A percentile compares a stretch with the other conserved stretches of the same genome.
Conservation (phyloP, 2,888 invertebrate genomes). For the Octodonta nipae region DNA sequence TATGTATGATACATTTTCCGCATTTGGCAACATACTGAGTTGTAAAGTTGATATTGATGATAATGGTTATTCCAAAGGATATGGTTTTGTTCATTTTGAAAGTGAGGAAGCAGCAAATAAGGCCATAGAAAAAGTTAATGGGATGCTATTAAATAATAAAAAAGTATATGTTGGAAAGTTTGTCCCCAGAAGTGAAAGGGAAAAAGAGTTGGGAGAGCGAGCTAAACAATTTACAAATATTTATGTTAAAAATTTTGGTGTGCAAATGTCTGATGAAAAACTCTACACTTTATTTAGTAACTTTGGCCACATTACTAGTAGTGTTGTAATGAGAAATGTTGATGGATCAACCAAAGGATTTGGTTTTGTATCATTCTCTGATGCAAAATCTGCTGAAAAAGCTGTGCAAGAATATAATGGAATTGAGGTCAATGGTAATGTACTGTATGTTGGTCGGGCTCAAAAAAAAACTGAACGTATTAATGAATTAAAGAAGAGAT, state of each 20-base stretch:
- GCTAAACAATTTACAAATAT: slow-evolving; percentile 94
- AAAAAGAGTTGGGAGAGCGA: slow-evolving; percentile 91
- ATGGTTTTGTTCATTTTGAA: slow-evolving; percentile 95
- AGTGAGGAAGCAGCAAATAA: slow-evolving; percentile 93
- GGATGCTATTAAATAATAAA: slow-evolving; percentile 95
- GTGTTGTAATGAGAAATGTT: slow-evolving; percentile 81
- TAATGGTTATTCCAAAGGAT: slow-evolving; percentile 84
- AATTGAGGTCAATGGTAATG: slow-evolving; percentile 60
- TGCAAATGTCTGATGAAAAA: slow-evolving; percentile 79
- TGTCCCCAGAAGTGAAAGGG: slow-evolving; percentile 90
- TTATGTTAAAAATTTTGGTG: slow-evolving; percentile 95
- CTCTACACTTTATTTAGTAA: slow-evolving; percentile 79
- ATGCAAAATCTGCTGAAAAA: slow-evolving; percentile 85
- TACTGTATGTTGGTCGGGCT: slow-evolving; percentile 88
- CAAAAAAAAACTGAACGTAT: slow-evolving; percentile 97
- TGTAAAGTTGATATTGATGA: slow-evolving; percentile 97
- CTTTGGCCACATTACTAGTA: slow-evolving; percentile 83
- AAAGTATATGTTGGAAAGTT: slow-evolving; percentile 97
- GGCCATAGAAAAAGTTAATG: slow-evolving; percentile 96
- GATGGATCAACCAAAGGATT: slow-evolving; percentile 91
- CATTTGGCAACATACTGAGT: slow-evolving; percentile 95
- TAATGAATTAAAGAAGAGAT: slow-evolving; percentile 87
- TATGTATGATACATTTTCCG: slow-evolving; percentile 97
- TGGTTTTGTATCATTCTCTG: slow-evolving; percentile 96
- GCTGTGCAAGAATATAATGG: slow-evolving; percentile 86